A percentile compares a stretch with the other conserved stretches of the same genome.
Conservation (phyloP, 2,797 vertebrate species). For the Sebastes alutus region DNA sequence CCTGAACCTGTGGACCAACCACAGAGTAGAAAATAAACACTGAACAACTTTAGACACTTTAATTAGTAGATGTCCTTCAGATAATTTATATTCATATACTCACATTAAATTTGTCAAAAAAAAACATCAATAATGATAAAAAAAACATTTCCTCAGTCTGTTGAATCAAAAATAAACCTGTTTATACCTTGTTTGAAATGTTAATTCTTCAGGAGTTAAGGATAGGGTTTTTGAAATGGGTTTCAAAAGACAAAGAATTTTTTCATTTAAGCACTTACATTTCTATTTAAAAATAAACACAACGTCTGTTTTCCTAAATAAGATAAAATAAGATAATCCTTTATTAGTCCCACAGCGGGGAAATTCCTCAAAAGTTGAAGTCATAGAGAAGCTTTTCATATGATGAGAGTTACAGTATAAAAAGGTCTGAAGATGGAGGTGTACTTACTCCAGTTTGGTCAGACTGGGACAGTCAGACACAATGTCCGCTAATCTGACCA, state of each 20-base stretch:
- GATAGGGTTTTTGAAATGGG: not conserved
- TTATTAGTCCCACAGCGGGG: no score
- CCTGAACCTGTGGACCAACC: conserved; percentile 44
- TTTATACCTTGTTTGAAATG: not conserved
- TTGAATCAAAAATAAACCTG: not conserved
- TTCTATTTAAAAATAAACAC: not conserved
- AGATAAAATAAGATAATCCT: no score
- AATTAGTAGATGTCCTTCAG: not conserved
- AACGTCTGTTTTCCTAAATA: not conserved
- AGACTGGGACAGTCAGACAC: conserved; percentile 53
- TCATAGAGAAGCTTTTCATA: not conserved
- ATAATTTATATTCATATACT: not conserved
- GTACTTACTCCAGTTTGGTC: conserved; percentile 75
- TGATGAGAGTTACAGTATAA: not conserved
- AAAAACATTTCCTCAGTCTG: not conserved
- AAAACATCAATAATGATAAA: not conserved
- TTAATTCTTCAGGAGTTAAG: not conserved
- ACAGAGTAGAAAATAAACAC: not conserved
- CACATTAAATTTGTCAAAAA: not conserved
- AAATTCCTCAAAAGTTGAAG: not conserved
- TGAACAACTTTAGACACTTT: not conserved
- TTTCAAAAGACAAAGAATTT: not conserved
- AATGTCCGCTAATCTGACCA: conserved; percentile 66
- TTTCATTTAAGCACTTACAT: not conserved
- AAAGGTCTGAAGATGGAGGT: not conserved